Conservation (phyloP, 2,113 vertebrate species). For the Elephantulus edwardii region DNA sequence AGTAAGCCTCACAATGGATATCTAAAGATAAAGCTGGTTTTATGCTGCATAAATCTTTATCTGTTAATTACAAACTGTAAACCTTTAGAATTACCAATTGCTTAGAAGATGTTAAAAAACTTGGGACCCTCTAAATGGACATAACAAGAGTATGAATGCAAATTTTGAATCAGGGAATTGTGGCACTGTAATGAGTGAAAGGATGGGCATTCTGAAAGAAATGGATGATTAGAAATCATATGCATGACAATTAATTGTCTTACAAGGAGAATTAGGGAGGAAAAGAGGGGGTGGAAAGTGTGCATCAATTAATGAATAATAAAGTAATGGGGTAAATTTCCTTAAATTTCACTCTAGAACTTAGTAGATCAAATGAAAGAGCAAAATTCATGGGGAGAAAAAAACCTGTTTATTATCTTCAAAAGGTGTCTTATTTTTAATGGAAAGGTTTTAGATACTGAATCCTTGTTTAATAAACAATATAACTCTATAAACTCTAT, state of each 20-base stretch:
- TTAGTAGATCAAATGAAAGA: background rate
- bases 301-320: background rate
- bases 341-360: background rate
- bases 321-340: too few species aligned
- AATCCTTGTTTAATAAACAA: too few species aligned
- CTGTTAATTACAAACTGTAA: constrained; percentile 58
- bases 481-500: too few species aligned
- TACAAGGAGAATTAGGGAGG: too few species aligned
- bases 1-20: background rate
- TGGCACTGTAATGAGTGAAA: too few species aligned
- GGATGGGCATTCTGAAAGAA: too few species aligned
- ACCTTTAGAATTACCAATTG: constrained; percentile 29
- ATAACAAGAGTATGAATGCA: background rate
- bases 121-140: background rate
- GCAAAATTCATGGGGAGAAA: background rate
- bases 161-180: too few species aligned
- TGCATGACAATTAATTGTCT: too few species aligned
- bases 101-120: constrained; percentile 18
- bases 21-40: background rate
- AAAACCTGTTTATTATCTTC: background rate
- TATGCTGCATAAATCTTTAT: constrained; percentile 1
- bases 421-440: background rate
- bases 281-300: too few species aligned
- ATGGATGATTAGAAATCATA: too few species aligned
- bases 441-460: constrained; percentile 16